Evolutionary conservation across 1,140 invertebrate genomes (phyloP).

Genomic region (Diploscapter pachys): DNA sequence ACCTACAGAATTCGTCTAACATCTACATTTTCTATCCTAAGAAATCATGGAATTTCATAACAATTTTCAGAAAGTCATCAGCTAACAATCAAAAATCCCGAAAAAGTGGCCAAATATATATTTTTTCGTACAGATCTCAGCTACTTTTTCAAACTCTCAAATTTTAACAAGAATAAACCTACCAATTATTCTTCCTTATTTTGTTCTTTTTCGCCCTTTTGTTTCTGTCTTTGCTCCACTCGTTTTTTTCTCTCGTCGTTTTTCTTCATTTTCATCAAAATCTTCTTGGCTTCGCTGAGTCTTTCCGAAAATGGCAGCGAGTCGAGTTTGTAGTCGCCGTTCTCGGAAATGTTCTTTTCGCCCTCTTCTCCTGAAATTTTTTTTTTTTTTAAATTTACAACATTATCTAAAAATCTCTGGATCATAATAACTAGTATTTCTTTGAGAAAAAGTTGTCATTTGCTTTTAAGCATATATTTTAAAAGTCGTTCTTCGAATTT

Average conservation of each 20-base stretch:
- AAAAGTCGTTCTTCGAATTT: too few species aligned
- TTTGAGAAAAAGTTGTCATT: too few species aligned
- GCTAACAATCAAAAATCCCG: not conserved
- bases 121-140: not conserved
- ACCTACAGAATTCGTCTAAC: not conserved
- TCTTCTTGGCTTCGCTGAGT: not conserved
- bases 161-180: not conserved
- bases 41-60: not conserved
- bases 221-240: conserved; percentile 5
- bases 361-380: conserved; percentile 27
- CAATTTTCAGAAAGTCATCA: too few species aligned
- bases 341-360: conserved; percentile 16
- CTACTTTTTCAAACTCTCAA: not conserved
- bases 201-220: not conserved
- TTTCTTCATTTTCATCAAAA: not conserved
- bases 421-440: too few species aligned
- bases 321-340: conserved; percentile 15
- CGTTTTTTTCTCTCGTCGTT: not conserved
- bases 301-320: conserved; percentile 15
- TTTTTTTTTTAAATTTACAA: too few species aligned
- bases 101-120: not conserved
- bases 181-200: not conserved
- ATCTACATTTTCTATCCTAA: not conserved
- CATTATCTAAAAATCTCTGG: too few species aligned
- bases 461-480: too few species aligned